Evolutionary conservation across 2,888 invertebrate species (phyloP), one percentile per base, ranked within the genome.

Genomic region (Drosophila ezoana): DNA sequence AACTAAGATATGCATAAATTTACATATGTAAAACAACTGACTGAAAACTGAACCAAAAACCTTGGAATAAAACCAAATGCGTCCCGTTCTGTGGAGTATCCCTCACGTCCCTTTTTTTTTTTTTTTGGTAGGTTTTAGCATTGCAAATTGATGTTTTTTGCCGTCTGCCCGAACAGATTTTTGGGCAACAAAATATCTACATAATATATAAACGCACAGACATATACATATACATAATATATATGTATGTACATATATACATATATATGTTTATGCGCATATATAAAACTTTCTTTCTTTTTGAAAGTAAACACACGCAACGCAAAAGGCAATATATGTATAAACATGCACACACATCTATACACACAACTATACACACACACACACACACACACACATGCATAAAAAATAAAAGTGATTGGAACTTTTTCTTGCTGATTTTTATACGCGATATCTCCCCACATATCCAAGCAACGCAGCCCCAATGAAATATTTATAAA

Each of bases 111-210:
- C 79, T 62, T 62, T 59, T 57, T 56, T 54, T 53, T 8, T 28
- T 44, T 45, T 48, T 49, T 16, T 38, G 41, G 10, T 32, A 32
- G 11, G 14, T 33, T 72, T 89, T 87, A 32, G 82, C 88, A 89
- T 61, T 85, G 86, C 89, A 85, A 87, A 89, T 89, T 80, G 53
- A 81, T 78, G 80, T 85, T 86, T 85, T 86, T 86, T 65, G 40
- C 57, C 57, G 47, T 38, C 43, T 47, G 44, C 20, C 38, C 35
- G 54, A 53, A 60, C 49, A 49, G 41, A 51, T 62, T 48, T 62
- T 63, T 43, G 18, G 43, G 23, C 64, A 63, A 47, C 40, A 33
- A 60, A 51, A 63, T 28, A 72, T 61, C 16, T 68, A 56, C 33
- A 52, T 8, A 44, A 35, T 54, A 70, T 43, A 45, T 3, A 57